Evolutionary conservation across 1,140 invertebrate genomes (phyloP), one percentile per base, ranked within the genome.

Genomic region (Bradynema listronoti): DNA sequence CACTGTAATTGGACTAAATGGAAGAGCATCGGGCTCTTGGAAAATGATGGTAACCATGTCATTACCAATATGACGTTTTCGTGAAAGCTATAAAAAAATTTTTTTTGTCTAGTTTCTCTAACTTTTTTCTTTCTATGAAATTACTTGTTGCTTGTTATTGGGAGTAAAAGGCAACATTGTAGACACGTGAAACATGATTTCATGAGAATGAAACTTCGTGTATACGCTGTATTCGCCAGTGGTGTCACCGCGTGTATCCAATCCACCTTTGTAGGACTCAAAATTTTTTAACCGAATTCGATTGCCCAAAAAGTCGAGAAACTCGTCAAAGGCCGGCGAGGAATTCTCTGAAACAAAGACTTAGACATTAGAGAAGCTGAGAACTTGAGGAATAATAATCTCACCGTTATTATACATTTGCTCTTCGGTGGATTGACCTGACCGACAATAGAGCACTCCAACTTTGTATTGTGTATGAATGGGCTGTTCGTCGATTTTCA

Each of bases 371-470:
- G n/a, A n/a, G n/a, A n/a, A n/a, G n/a, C 14, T 49, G n/a, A n/a
- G n/a, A n/a, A n/a, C n/a, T n/a, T n/a, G n/a, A n/a, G n/a, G n/a
- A n/a, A 63, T n/a, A 25, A 14, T 45, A 7, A 11, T 29, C 55
- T 87, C 86, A 81, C 91, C 89, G 82, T 97, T 97, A 79, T 95
- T 96, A 80, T 97, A 97, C 90, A 96, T 95, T 76, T 96, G 91
- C 78, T 96, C 92, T 80, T 97, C 93, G 0, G 90, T 89, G 0
- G 85, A 84, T 79, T 96, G 92, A 1, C 88, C 88, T 42, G 87
- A 84, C 78, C 86, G 85, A 75, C 91, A 95, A 76, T 94, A 93
- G 82, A 96, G 86, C 1, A 96, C 85, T 1, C 93, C 93, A 32
- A 95, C 87, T 84, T 95, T 95, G 80, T 93, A 91, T 57, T 85